Percentiles rank a stretch among this genome's conserved stretches.
Evolutionary conservation across 2,888 invertebrate species (phyloP).

Genomic region (Ectropis crepuscularia): DNA sequence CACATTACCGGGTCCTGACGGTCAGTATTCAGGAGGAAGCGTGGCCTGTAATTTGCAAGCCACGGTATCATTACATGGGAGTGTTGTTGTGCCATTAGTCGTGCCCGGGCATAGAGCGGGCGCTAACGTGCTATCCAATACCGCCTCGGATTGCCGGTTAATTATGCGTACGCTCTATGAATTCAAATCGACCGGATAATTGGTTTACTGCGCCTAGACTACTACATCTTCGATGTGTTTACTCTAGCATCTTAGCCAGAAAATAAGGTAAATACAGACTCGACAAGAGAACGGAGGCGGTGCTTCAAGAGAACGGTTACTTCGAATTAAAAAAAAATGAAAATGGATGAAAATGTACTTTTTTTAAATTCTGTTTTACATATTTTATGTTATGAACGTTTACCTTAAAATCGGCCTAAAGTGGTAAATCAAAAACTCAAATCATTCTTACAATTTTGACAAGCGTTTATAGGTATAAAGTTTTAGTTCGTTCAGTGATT

Average conservation of each 20-base stretch:
- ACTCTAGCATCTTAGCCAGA: conserved; percentile 16
- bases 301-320: too few species aligned
- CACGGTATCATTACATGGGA: conserved; percentile 50
- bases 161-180: conserved; percentile 77
- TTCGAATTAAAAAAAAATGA: too few species aligned
- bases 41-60: conserved; percentile 42
- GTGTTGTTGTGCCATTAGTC: conserved; percentile 69
- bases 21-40: conserved; percentile 30
- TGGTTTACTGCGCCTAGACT: conserved; percentile 43
- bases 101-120: conserved; percentile 79
- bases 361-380: too few species aligned
- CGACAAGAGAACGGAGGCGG: not conserved
- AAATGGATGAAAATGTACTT: too few species aligned
- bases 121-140: conserved; percentile 79
- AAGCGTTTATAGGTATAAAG: too few species aligned
- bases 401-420: too few species aligned
- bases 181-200: conserved; percentile 70
- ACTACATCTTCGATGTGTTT: conserved; percentile 26
- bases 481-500: too few species aligned
- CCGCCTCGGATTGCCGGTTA: conserved; percentile 69
- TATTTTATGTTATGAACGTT: too few species aligned
- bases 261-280: not conserved
- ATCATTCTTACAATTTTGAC: too few species aligned
- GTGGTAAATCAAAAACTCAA: too few species aligned
- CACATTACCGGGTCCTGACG: conserved; percentile 7